These are phyloP conservation scores for Calcarius lapponicus DNA, from an alignment of 2,797 vertebrate genomes.

Conservation along the genomic window DNA sequence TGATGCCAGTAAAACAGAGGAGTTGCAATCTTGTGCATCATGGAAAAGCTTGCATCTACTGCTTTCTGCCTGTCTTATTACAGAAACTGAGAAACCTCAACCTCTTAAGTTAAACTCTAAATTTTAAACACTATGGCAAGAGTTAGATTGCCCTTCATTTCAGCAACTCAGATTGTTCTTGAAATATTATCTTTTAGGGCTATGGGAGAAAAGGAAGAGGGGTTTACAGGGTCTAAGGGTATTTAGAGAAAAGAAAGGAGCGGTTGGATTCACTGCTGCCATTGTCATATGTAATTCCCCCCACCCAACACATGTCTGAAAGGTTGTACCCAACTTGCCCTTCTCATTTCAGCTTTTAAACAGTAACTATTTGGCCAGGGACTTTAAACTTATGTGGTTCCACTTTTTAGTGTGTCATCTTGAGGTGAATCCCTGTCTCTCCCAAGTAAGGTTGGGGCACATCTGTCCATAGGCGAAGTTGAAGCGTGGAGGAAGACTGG, in stretches of 20 bases:
- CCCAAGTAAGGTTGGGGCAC: background rate
- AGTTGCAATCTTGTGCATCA: background rate
- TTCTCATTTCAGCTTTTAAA: background rate
- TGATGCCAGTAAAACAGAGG: background rate
- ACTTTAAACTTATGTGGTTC: background rate
- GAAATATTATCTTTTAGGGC: background rate
- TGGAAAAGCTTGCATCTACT: background rate
- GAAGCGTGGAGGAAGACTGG: background rate
- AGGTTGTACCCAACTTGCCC: background rate
- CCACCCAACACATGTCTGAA: background rate
- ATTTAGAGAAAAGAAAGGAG: background rate
- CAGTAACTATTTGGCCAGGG: background rate
- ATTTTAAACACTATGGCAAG: background rate
- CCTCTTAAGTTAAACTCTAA: background rate
- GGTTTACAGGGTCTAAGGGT: background rate
- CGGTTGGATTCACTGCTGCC: background rate
- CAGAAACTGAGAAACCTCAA: background rate
- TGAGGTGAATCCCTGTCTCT: background rate
- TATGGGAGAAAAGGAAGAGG: background rate
- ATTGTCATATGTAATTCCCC: background rate
- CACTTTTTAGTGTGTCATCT: background rate
- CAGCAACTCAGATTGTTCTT: background rate
- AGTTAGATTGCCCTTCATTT: background rate
- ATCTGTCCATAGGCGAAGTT: background rate
- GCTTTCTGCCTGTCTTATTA: background rate